phyloP scores from a whole-genome alignment of 2,888 invertebrate species.

The Drosophila gaucha region DNA sequence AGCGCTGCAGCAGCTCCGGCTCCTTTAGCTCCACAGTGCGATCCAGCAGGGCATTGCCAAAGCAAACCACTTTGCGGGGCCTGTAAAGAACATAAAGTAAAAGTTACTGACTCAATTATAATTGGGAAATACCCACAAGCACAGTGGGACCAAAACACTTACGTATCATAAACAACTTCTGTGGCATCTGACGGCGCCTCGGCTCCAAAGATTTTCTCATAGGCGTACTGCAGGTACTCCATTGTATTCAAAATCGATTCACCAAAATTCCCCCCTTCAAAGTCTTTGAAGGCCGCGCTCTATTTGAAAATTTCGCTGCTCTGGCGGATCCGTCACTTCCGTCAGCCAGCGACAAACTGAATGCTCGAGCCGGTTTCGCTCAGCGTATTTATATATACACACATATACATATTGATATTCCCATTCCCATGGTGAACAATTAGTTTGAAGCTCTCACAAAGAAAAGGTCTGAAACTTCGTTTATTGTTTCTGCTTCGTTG shows the following conservation, averaged over 20 bases:
- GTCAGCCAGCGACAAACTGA: slow-evolving; percentile 60
- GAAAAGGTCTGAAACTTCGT: slow-evolving; percentile 40
- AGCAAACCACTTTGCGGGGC: slow-evolving; percentile 82
- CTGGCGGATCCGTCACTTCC: slow-evolving; percentile 48
- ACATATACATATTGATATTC: slow-evolving; percentile 42
- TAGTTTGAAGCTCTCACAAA: slow-evolving; percentile 21
- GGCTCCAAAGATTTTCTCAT: slow-evolving; percentile 65
- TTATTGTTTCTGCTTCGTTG: slow-evolving; percentile 12
- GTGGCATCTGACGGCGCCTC: slow-evolving; percentile 27
- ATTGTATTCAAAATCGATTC: slow-evolving; percentile 56
- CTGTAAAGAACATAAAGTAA: slow-evolving; percentile 30
- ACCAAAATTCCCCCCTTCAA: slow-evolving; percentile 10
- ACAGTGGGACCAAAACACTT: slow-evolving; percentile 32
- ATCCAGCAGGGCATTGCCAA: slow-evolving; percentile 83
- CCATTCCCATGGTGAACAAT: slow-evolving; percentile 50
- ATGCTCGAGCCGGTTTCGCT: slow-evolving; percentile 59
- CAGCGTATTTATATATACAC: slow-evolving; percentile 44
- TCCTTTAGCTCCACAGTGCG: slow-evolving; percentile 73
- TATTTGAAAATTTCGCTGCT: slow-evolving; percentile 28
- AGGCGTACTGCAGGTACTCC: slow-evolving; percentile 70
- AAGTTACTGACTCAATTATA: background rate
- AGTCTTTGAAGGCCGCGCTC: slow-evolving; percentile 29
- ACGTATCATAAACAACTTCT: slow-evolving; percentile 50
- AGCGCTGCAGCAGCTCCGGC: slow-evolving; percentile 76
- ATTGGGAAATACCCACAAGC: background rate